Base-by-base conservation (phyloP, 2,113 vertebrate genomes). In the Forbesichthys agassizii region DNA sequence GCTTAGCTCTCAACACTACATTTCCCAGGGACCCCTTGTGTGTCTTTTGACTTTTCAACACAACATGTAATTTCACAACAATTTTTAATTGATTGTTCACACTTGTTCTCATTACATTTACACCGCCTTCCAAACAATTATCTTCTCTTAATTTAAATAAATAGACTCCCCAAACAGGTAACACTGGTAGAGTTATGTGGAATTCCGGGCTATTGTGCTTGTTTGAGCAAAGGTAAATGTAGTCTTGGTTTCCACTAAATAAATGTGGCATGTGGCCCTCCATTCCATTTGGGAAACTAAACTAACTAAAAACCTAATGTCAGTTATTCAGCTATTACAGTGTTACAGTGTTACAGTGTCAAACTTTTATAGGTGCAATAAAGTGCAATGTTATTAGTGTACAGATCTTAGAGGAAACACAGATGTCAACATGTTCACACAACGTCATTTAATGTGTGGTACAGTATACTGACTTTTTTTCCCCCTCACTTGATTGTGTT, bases 11-110 rank as follows among this genome's bases (percentile, higher is more conserved):
- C 66, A 11, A 33, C 20, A 55, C 33, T 8, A 10, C 66, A 16
- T 68, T 80, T 83, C 74, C 75, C 81, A 68, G 65, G 57, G 73
- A 74, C 55, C 16, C 16, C 61, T 49, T 64, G 57, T 52, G 33
- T 60, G 68, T 61, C 60, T 33, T 66, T 68, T 83, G 85, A 27
- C 27, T 27, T 27, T 27, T 27, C 27, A 27, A 27, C 27, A 27
- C 27, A 27, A 27, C 27, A 27, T 27, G 27, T 27, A 27, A 27
- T 27, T 27, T 27, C 27, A 27, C 27, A 27, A 27, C 1, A 27
- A 27, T 2, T 27, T 27, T 27, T 27, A 27, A 27, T 27, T 2
- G 1, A 27, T 27, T 27, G 3, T 27, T 27, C 27, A 27, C 27
- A 27, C 2, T 27, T 27, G 27, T 27, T 27, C 27, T 27, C 27